Evolutionary conservation across 1,140 invertebrate genomes (phyloP), one percentile per base, ranked within the genome.

Genomic region (Panagrolaimus sp.): DNA sequence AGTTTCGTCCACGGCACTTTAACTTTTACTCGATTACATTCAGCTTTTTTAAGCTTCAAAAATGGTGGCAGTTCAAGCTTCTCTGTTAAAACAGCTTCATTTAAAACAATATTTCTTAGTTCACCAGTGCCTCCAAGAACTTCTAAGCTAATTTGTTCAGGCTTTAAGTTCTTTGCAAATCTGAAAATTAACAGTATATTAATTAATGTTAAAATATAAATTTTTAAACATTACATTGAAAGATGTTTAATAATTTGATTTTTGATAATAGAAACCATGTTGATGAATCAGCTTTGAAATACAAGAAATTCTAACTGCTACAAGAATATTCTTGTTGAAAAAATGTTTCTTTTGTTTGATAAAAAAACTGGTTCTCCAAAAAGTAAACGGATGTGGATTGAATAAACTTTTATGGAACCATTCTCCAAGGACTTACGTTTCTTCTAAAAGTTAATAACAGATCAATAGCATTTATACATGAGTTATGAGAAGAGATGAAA

Each of bases 61-160:
- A 95, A 99, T 65, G 91, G 91, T 27, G 96, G 96, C 63, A 98
- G 86, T 82, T 98, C 95, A 67, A 99, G 84, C 47, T 80, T 74
- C 77, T 98, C 92, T 69, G 93, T 96, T 46, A 99, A 85, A 43
- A 98, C 90, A 74, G 87, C 89, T 87, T 98, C 96, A 87, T 98
- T 92, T 38, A 99, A 86, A 79, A 96, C 93, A 78, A 99, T 87
- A 84, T 96, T 93, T 42, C 89, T 89, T 9, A 99, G 85, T 79
- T 97, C 93, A 67, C 95, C 95, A 85, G 97, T 93, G 20, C 96
- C 96, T 84, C 93, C 91, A 61, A 98, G 89, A 45, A 96, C 93
- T 81, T 93, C 97, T 43, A 98, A 85, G 84, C 93, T 95, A 64
- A 99, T 95, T 86, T 96, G 93, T 85, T 98, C 93, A 42, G 93